Conservation (phyloP, 2,888 invertebrate species). For the Ectemnius cavifrons region DNA sequence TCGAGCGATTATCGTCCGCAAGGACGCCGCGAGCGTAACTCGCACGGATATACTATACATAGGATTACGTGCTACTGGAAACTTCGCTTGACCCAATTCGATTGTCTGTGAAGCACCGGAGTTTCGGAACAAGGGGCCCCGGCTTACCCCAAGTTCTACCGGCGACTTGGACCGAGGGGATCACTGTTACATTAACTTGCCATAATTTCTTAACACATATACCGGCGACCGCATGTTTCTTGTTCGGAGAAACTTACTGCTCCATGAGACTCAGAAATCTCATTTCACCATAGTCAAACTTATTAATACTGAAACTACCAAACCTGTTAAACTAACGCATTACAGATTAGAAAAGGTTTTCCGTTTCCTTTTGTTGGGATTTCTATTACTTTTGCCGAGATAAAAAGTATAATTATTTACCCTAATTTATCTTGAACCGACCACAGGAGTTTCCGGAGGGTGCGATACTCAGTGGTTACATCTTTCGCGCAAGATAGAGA, state of each 20-base stretch:
- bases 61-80: constrained; percentile 43
- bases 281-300: too few species aligned
- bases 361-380: too few species aligned
- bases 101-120: constrained; percentile 15
- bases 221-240: too few species aligned
- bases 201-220: constrained; percentile 25
- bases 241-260: too few species aligned
- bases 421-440: too few species aligned
- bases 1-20: constrained; percentile 53
- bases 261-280: too few species aligned
- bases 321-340: too few species aligned
- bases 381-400: too few species aligned
- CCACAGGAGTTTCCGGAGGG: too few species aligned
- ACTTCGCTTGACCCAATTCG: constrained; percentile 40
- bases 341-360: too few species aligned
- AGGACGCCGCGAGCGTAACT: constrained; percentile 55
- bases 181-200: constrained; percentile 28
- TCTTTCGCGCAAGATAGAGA: neutral
- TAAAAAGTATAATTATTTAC: too few species aligned
- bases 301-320: too few species aligned
- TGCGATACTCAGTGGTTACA: neutral
- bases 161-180: constrained; percentile 19
- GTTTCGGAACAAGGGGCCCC: constrained; percentile 13
- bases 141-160: constrained; percentile 19
- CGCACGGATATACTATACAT: constrained; percentile 32